Base-by-base conservation (phyloP, 2,113 vertebrate genomes). In the Ia io region DNA sequence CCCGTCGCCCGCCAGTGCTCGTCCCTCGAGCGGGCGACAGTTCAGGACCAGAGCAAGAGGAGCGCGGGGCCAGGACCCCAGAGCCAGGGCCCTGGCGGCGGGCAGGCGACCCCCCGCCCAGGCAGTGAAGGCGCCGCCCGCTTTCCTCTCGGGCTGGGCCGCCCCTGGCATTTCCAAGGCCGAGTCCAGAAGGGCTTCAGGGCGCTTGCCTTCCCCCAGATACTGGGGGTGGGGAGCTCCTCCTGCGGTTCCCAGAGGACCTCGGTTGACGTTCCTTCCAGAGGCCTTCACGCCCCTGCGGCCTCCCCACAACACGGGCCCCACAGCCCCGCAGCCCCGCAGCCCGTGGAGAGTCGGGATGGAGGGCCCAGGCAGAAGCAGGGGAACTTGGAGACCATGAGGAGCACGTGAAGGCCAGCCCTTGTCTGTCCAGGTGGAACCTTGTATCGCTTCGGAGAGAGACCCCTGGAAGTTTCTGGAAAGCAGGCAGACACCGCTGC, bases 81-180 rank as follows among this genome's bases (percentile, higher is more conserved):
- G 59, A 23, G 71, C 30, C 25, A 77, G 22, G 44, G 3, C 63
- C 20, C 40, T 22, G 51, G 47, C 53, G 18, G 3, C 74, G 14
- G 25, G 35, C 40, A 63, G 78, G 44, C 10, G 18, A 61, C 40
- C 49, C 40, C 32, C 5, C 14, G 56, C 44, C 56, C 65, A 61
- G 78, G 76, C 85, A 22, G 69, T 59, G 23, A 18, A 77, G 51
- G 84, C 51, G 2, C 80, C 83, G 59, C 70, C 59, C 49, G 11
- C 79, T 93, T 94, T 82, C 80, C 71, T 77, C 71, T 69, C 32
- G 1, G 4, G 69, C 32, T 40, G 6, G 14, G 23, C 53, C 0
- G 73, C 51, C 30, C 92, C 74, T 1, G 12, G 90, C 79, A 93
- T 97, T 96, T 95, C 96, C 90, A 91, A 96, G 92, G 63, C 83